These are phyloP conservation scores for Panonychus citri DNA, from an alignment of 1,140 invertebrate genomes.

Conservation along the genomic window DNA sequence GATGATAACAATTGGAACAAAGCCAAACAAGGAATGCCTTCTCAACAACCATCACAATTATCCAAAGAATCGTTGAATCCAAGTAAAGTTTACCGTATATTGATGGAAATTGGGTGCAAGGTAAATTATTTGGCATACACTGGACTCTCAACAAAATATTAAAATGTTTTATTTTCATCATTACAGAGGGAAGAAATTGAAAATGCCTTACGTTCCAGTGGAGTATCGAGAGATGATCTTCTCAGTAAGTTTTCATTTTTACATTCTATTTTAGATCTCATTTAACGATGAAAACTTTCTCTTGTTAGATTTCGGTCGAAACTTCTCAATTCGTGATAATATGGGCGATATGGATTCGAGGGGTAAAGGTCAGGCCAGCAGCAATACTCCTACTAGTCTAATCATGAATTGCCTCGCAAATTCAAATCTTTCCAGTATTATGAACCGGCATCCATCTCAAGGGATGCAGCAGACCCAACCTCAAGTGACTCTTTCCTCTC, in stretches of 20 bases:
- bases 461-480: not conserved
- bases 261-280: too few species aligned
- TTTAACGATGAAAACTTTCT: slow-evolving; percentile 46
- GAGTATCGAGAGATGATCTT: slow-evolving; percentile 18
- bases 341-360: not conserved
- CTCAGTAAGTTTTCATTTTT: too few species aligned
- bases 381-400: slow-evolving; percentile 12
- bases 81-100: slow-evolving; percentile 52
- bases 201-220: slow-evolving; percentile 51
- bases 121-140: slow-evolving; percentile 24
- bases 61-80: slow-evolving; percentile 50
- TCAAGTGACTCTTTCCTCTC: slow-evolving; percentile 8
- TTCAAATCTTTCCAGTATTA: slow-evolving; percentile 13
- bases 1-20: slow-evolving; percentile 11
- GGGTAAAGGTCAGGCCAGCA: not conserved
- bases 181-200: slow-evolving; percentile 72
- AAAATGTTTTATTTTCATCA: slow-evolving; percentile 16
- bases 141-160: slow-evolving; percentile 10
- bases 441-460: not conserved
- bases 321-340: not conserved
- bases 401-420: slow-evolving; percentile 11
- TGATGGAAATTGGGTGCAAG: slow-evolving; percentile 75
- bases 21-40: slow-evolving; percentile 24
- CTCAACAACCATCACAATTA: slow-evolving; percentile 16
- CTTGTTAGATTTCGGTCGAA: not conserved